A percentile compares a stretch with the other conserved stretches of the same genome.
These are phyloP conservation scores for Neoniphon sammara DNA, from an alignment of 2,797 vertebrate species.

Conservation along the genomic window DNA sequence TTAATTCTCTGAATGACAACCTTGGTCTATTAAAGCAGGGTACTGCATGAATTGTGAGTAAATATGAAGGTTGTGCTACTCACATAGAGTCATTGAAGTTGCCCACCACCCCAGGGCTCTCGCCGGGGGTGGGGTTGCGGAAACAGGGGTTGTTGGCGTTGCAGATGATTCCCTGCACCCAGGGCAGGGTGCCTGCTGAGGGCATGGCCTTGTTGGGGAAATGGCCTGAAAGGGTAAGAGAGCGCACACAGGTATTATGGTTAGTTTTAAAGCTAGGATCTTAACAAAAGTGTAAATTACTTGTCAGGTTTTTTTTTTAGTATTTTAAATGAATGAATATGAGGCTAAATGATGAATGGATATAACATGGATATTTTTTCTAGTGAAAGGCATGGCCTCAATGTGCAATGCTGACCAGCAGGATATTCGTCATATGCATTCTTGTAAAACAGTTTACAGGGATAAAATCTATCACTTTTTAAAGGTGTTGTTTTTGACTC, in stretches of 20 bases:
- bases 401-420: background rate
- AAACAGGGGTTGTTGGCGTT: slow-evolving; percentile 99
- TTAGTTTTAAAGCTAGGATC: background rate
- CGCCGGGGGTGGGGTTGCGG: slow-evolving; percentile 94
- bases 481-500: background rate
- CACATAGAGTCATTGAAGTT: slow-evolving; percentile 96
- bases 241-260: background rate
- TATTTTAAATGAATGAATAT: too few species aligned
- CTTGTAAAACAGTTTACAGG: background rate
- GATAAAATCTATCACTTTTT: background rate
- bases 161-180: slow-evolving; percentile 98
- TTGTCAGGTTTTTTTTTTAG: too few species aligned
- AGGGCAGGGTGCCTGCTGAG: slow-evolving; percentile 94
- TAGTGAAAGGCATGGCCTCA: too few species aligned
- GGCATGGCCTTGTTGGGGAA: slow-evolving; percentile 99
- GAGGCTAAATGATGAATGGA: too few species aligned
- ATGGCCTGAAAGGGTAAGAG: slow-evolving; percentile 85
- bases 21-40: background rate
- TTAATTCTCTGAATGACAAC: too few species aligned
- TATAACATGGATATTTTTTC: too few species aligned
- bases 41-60: background rate
- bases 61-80: slow-evolving; percentile 67
- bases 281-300: too few species aligned
- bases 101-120: slow-evolving; percentile 89
- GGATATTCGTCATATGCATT: background rate